Evolutionary conservation across 2,113 vertebrate genomes (phyloP), one percentile per base, ranked within the genome.

Genomic region (Alosa alosa): DNA sequence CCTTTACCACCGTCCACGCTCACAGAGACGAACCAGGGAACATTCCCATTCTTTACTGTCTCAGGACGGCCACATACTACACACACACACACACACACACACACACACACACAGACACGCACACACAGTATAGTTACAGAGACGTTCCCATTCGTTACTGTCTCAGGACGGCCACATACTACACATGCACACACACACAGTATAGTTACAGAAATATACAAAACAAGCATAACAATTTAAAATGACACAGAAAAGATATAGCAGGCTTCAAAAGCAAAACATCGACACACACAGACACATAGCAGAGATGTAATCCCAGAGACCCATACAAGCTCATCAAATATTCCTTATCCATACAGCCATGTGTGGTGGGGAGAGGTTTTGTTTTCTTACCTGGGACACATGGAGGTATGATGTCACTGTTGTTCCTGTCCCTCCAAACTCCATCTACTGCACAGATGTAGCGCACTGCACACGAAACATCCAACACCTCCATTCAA

Each of bases 21-120:
- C 0, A 94, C 5, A 0, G 93, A 18, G 31, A 93, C 93, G 85
- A 95, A 94, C 95, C 94, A 96, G 3, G 95, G 94, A 78, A 96
- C 89, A 3, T 88, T 57, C 3, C 91, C 18, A 0, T 31, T 0
- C 44, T 82, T 83, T 45, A 93, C 94, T 0, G 2, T 0, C 0
- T 0, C 84, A n/a, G 93, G 93, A 57, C 50, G 8, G 0, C 94
- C 94, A 88, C 94, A 95, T 0, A 93, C 94, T 94, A 82, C 4
- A 57, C 52, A 18, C 0, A 25, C 57, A n/a, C 57, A 64, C 22
- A 64, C 57, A 64, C 57, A 64, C 57, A 68, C 64, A 68, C 4
- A 68, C n/a, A 31, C 64, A 31, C 6, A 64, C 0, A 57, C 18
- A 57, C 55, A 60, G 4, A 60, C 55, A 60, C 18, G 22, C 20